phyloP scores from a whole-genome alignment of 1,140 invertebrate genomes.

The Drosophila novamexicana region DNA sequence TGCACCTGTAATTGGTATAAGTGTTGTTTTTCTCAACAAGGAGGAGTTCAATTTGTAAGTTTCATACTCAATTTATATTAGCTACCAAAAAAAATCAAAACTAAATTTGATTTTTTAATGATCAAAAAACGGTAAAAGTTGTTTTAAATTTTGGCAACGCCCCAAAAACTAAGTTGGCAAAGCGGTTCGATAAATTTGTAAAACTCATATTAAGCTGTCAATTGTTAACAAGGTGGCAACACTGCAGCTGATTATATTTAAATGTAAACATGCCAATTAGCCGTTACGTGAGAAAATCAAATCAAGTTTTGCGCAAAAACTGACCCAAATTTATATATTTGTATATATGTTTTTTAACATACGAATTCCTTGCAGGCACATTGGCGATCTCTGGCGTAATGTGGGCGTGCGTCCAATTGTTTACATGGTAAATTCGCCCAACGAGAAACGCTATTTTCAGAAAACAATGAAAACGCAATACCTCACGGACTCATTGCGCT shows the following conservation, averaged over 20 bases:
- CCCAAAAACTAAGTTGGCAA: neutral
- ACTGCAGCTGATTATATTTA: neutral
- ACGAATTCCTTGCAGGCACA: constrained; percentile 65
- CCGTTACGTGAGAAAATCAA: neutral
- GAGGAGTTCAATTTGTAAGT: constrained; percentile 83
- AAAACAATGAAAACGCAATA: constrained; percentile 84
- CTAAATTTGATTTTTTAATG: neutral
- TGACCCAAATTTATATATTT: neutral
- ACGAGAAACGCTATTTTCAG: constrained; percentile 84
- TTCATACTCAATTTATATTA: neutral
- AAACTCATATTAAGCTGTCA: neutral
- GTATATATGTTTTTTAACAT: neutral
- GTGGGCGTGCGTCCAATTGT: constrained; percentile 82
- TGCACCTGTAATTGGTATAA: constrained; percentile 82
- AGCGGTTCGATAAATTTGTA: neutral
- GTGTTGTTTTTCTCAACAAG: constrained; percentile 81
- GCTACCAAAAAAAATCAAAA: neutral
- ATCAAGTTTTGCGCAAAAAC: neutral
- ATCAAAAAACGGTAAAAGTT: neutral
- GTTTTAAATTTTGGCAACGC: constrained; percentile 3
- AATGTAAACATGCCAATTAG: neutral
- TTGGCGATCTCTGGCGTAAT: constrained; percentile 82
- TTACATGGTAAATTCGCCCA: constrained; percentile 84
- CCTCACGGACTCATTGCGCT: constrained; percentile 82
- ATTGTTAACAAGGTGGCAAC: neutral